phyloP scores from a whole-genome alignment of 2,888 invertebrate genomes.

The Lepidocyrtinus sp. region DNA sequence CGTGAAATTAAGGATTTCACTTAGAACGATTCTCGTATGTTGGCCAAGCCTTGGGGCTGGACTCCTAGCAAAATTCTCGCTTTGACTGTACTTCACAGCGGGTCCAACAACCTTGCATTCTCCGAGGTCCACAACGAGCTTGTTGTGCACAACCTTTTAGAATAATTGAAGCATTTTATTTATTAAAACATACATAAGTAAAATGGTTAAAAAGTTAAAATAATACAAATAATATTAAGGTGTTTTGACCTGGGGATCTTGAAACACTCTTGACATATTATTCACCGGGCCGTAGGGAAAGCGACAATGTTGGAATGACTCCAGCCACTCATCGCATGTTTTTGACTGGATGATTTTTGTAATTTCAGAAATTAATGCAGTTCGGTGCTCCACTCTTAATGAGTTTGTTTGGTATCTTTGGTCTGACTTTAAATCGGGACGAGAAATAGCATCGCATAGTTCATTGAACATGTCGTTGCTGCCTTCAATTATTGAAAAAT shows the following conservation, averaged over 20 bases:
- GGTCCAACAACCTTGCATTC: slow-evolving; percentile 86
- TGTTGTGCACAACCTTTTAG: slow-evolving; percentile 63
- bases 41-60: slow-evolving; percentile 91
- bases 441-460: slow-evolving; percentile 79
- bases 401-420: slow-evolving; percentile 82
- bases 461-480: slow-evolving; percentile 79
- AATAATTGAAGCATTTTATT: slow-evolving; percentile 6
- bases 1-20: slow-evolving; percentile 79
- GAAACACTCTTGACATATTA: slow-evolving; percentile 86
- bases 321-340: slow-evolving; percentile 83
- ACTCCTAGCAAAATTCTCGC: slow-evolving; percentile 79
- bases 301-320: slow-evolving; percentile 80
- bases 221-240: slow-evolving; percentile 67
- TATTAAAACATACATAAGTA: slow-evolving; percentile 14
- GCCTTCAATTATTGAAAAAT: slow-evolving; percentile 51
- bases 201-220: too few species aligned
- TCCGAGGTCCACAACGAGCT: slow-evolving; percentile 78
- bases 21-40: slow-evolving; percentile 86
- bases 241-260: slow-evolving; percentile 84
- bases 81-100: slow-evolving; percentile 85
- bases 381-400: slow-evolving; percentile 83
- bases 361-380: slow-evolving; percentile 79
- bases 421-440: slow-evolving; percentile 78
- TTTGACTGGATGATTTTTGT: slow-evolving; percentile 78
- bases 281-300: slow-evolving; percentile 95